phyloP scores from a whole-genome alignment of 2,797 vertebrate genomes.

The Rachycentron canadum region DNA sequence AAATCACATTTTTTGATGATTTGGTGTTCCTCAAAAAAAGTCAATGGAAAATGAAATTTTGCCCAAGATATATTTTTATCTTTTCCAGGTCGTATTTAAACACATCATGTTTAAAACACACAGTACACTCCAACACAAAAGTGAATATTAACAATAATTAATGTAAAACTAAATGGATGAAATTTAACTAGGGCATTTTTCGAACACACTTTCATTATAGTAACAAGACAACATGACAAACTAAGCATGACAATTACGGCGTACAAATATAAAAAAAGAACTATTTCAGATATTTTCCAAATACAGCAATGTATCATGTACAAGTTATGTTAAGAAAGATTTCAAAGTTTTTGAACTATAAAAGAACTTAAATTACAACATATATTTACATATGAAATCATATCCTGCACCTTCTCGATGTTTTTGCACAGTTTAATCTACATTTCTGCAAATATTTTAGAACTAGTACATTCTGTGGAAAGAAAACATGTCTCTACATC shows the following conservation, averaged over 20 bases:
- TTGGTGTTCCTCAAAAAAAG: conserved; percentile 49
- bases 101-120: conserved; percentile 76
- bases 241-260: conserved; percentile 82
- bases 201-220: conserved; percentile 78
- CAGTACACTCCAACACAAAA: conserved; percentile 72
- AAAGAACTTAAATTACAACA: conserved; percentile 86
- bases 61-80: conserved; percentile 74
- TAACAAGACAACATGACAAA: conserved; percentile 82
- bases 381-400: conserved; percentile 83
- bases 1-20: conserved; percentile 16
- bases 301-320: conserved; percentile 85
- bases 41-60: conserved; percentile 61
- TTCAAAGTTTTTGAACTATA: conserved; percentile 81
- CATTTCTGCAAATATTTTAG: conserved; percentile 63
- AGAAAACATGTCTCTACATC: conserved; percentile 73
- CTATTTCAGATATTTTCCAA: conserved; percentile 79
- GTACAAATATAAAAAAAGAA: conserved; percentile 87
- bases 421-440: conserved; percentile 73
- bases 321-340: conserved; percentile 85
- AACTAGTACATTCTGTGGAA: conserved; percentile 78
- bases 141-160: conserved; percentile 71
- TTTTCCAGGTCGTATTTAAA: conserved; percentile 70
- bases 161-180: conserved; percentile 75
- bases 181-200: conserved; percentile 74
- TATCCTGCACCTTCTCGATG: conserved; percentile 67